phyloP scores from a whole-genome alignment of 2,113 vertebrate genomes.

The Neogobius melanostomus region DNA sequence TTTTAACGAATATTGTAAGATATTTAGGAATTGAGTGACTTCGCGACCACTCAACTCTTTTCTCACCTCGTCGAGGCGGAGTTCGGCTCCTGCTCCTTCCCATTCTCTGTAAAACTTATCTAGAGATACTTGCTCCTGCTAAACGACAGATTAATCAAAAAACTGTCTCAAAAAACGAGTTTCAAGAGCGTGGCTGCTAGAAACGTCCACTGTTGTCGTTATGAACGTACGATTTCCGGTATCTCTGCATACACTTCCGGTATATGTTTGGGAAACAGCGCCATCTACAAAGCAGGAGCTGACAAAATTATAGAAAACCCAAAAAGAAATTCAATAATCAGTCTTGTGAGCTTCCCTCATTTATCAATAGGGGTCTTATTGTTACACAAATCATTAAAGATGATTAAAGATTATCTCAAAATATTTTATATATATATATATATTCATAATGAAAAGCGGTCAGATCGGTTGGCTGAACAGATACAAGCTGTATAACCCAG shows the following conservation, averaged over 20 bases:
- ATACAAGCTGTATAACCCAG: too few relatives aligned
- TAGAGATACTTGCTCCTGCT: too few relatives aligned
- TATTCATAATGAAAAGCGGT: too few relatives aligned
- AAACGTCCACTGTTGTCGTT: not conserved
- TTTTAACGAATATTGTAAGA: too few relatives aligned
- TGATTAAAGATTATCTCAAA: too few relatives aligned
- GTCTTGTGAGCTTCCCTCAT: not conserved
- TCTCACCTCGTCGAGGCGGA: slow-evolving; percentile 75
- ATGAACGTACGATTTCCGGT: not conserved
- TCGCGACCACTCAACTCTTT: not conserved
- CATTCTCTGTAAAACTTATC: slow-evolving; percentile 48
- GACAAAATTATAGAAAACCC: not conserved
- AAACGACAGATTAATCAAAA: not conserved
- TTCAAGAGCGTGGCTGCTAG: not conserved
- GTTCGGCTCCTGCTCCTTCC: slow-evolving; percentile 75
- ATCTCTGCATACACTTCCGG: slow-evolving; percentile 16
- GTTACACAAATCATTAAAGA: too few relatives aligned
- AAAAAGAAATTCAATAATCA: not conserved
- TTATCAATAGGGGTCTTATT: too few relatives aligned
- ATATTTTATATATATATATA: too few relatives aligned
- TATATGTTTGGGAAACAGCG: not conserved
- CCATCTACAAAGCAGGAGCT: slow-evolving; percentile 20
- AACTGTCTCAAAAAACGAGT: not conserved
- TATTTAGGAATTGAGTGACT: too few relatives aligned
- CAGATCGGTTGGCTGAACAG: too few relatives aligned